phyloP scores from a whole-genome alignment of 2,113 vertebrate species.

The Plestiodon gilberti region DNA sequence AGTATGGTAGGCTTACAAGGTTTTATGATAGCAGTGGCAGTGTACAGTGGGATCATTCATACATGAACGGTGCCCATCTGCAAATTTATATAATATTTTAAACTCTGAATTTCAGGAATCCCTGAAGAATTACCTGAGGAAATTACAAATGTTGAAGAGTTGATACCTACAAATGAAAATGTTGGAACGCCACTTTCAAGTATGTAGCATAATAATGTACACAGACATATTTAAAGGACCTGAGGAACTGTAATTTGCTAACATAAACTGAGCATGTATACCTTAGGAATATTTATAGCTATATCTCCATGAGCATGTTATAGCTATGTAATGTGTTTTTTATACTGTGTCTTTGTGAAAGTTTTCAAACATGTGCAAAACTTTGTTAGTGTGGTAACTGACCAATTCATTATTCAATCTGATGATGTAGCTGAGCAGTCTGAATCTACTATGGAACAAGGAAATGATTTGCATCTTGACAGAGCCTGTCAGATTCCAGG shows the following conservation, averaged over 20 bases:
- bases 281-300: conserved; percentile 6
- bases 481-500: conserved; percentile 39
- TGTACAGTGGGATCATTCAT: conserved; percentile 11
- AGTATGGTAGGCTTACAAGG: not conserved
- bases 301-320: not conserved
- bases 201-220: conserved; percentile 36
- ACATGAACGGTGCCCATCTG: not conserved
- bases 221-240: not conserved
- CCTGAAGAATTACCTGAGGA: conserved; percentile 63
- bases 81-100: conserved; percentile 30
- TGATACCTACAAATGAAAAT: conserved; percentile 43
- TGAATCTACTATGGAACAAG: conserved; percentile 55
- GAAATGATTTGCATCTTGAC: not conserved
- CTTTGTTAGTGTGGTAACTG: not conserved
- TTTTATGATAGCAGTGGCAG: not conserved
- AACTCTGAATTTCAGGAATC: conserved; percentile 57
- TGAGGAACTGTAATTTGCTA: not conserved
- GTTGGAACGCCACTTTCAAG: conserved; percentile 46
- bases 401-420: conserved; percentile 37
- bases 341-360: not conserved
- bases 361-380: not conserved
- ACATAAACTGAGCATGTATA: not conserved
- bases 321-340: not conserved
- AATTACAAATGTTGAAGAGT: conserved; percentile 49
- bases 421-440: conserved; percentile 46